Evolutionary conservation across 2,113 vertebrate genomes (phyloP).

Genomic region (Tricholaema leucomelas): DNA sequence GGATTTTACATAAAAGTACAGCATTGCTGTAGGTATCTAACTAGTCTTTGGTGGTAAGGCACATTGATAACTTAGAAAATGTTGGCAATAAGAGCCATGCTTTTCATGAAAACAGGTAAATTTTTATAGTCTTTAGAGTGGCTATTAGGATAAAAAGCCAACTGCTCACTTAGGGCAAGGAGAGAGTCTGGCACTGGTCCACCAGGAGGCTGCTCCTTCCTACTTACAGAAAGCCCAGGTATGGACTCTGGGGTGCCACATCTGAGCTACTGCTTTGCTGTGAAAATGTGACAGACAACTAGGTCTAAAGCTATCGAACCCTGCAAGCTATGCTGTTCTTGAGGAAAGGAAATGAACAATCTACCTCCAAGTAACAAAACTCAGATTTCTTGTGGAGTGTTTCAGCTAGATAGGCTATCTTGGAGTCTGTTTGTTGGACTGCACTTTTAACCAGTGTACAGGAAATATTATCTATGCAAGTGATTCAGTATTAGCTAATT

Average conservation of each 20-base stretch:
- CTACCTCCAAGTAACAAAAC: neutral
- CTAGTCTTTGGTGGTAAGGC: neutral
- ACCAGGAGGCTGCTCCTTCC: neutral
- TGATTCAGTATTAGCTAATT: slow-evolving; percentile 66
- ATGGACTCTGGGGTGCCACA: rapidly evolving
- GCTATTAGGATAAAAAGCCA: neutral
- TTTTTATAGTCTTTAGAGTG: neutral
- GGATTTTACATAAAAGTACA: neutral
- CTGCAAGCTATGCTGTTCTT: neutral
- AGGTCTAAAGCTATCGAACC: neutral
- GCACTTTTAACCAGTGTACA: slow-evolving; percentile 13
- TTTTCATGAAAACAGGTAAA: neutral
- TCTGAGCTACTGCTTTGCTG: neutral
- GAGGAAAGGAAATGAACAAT: neutral
- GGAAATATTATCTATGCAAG: slow-evolving; percentile 48
- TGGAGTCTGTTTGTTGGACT: neutral
- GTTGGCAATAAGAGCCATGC: neutral
- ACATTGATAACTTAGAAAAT: neutral
- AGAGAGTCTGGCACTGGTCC: neutral
- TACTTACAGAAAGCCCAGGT: neutral
- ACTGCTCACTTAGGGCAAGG: neutral
- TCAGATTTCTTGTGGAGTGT: neutral
- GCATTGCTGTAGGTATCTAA: neutral
- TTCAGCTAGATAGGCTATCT: neutral
- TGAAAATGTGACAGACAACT: neutral